Evolutionary conservation across 2,888 invertebrate genomes (phyloP), one percentile per base, ranked within the genome.

Genomic region (Lagria hirta): DNA sequence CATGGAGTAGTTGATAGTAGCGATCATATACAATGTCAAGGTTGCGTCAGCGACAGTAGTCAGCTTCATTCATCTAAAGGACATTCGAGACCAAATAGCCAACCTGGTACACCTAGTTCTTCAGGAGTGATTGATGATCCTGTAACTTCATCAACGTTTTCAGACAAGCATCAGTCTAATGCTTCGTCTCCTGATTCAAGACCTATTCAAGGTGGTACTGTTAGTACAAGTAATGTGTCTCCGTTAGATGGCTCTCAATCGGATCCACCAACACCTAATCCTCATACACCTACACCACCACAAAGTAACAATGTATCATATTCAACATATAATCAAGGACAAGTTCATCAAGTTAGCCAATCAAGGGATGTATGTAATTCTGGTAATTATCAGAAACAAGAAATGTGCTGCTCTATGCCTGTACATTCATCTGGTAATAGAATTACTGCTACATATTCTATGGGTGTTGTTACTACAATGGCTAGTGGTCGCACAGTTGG

Each of bases 181-280:
- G 70, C 73, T 40, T 74, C 67, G 62, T 73, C 75, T 13, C 75
- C 79, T 4, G 86, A 85, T 57, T 77, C 78, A 15, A 77, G 85
- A 57, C 89, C 89, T 0, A 88, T 88, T 45, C 89, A 90, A 66
- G 89, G 88, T 3, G 89, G 88, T 0, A 84, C 88, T 1, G 86
- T 90, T 5, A 89, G 88, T 55, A 89, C 89, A 0, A 89, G 88
- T 65, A 84, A 87, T 58, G 86, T 86, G 21, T 84, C 87, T 28
- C 83, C 86, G 0, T 73, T 78, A 2, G 82, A 82, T 48, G 78
- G 82, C 1, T 80, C 80, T 16, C 69, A 75, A 24, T 78, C 79
- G 0, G 76, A 73, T 49, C 77, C 78, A 54, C 77, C 80, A 2
- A 68, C 72, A 38, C 63, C 71, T 21, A 56, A 59, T 42, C 51